These are phyloP conservation scores for Lagodon rhomboides DNA, from an alignment of 2,797 vertebrate genomes.

Conservation along the genomic window DNA sequence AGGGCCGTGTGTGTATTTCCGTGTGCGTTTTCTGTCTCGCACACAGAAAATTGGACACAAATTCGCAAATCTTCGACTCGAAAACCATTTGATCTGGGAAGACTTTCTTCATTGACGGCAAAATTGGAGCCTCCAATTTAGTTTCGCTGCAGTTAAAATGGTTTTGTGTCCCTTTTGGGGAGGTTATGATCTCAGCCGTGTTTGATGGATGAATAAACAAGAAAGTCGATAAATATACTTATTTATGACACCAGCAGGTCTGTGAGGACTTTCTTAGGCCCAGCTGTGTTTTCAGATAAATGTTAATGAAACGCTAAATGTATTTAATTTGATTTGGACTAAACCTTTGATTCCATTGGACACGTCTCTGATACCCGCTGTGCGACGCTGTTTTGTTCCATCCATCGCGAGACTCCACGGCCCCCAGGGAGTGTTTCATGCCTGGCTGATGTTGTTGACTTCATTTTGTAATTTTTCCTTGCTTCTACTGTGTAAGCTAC, in stretches of 20 bases:
- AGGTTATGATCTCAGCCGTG: neutral
- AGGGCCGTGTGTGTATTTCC: conserved; percentile 29
- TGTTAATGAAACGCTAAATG: too few relatives aligned
- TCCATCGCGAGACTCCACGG: too few relatives aligned
- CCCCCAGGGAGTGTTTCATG: too few relatives aligned
- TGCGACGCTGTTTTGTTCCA: too few relatives aligned
- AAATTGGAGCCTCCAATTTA: neutral
- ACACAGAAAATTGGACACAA: neutral
- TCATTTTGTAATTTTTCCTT: too few relatives aligned
- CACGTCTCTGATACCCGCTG: too few relatives aligned
- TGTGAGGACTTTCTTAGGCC: neutral
- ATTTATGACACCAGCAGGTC: too few relatives aligned
- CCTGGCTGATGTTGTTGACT: too few relatives aligned
- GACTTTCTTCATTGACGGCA: neutral
- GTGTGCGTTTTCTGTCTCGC: conserved; percentile 13
- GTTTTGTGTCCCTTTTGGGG: neutral
- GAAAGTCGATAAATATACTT: neutral
- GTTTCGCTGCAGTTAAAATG: conserved; percentile 4
- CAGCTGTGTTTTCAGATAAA: neutral
- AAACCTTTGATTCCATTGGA: too few relatives aligned
- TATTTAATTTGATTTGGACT: too few relatives aligned
- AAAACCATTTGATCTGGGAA: neutral
- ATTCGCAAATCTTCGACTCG: conserved; percentile 7
- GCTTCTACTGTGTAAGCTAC: too few relatives aligned
- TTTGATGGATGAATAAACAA: neutral